Evolutionary conservation across 2,113 vertebrate species (phyloP).

Genomic region (Neofelis nebulosa): DNA sequence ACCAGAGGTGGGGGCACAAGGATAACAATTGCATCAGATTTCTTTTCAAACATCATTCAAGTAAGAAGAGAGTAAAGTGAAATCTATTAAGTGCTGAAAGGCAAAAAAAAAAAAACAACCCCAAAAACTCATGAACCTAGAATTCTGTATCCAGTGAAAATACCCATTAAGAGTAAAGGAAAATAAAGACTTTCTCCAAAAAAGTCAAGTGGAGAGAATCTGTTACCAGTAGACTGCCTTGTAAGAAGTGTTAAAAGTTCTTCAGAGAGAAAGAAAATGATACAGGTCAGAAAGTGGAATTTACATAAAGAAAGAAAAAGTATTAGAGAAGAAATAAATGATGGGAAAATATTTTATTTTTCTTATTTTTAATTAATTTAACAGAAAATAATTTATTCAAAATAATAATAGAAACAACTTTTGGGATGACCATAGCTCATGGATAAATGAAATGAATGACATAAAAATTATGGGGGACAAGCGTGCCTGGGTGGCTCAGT

Average conservation of each 20-base stretch:
- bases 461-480: not conserved
- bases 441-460: not conserved
- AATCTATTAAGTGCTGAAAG: not conserved
- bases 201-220: not conserved
- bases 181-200: not conserved
- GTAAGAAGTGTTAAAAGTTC: not conserved
- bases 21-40: not conserved
- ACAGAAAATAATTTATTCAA: not conserved
- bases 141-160: not conserved
- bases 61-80: not conserved
- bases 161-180: not conserved
- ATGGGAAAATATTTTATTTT: not conserved
- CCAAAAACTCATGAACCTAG: not conserved
- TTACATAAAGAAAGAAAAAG: not conserved
- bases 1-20: not conserved
- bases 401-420: not conserved
- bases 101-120: no score
- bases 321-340: not conserved
- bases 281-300: not conserved
- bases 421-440: not conserved
- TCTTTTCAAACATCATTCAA: not conserved
- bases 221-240: not conserved
- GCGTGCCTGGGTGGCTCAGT: no score
- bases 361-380: not conserved
- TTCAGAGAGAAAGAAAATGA: not conserved